Evolutionary conservation across 2,113 vertebrate genomes (phyloP).

Genomic region (Gymnogyps californianus): DNA sequence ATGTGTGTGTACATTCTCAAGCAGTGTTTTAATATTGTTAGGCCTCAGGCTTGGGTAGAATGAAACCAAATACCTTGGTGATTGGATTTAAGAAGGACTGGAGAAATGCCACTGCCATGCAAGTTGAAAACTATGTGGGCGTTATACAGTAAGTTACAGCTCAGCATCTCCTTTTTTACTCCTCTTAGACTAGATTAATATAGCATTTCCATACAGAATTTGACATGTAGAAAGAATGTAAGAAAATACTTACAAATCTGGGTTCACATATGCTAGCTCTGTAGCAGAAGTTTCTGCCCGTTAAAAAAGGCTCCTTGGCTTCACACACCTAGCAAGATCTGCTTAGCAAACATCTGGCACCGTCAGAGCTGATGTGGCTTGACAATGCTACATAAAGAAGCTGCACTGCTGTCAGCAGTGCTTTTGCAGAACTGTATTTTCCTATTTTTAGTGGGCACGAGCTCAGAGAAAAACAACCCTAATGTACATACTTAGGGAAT

Average conservation of each 20-base stretch:
- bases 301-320: not conserved
- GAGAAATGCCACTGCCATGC: constrained; percentile 72
- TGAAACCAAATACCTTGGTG: constrained; percentile 94
- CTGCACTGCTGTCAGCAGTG: not conserved
- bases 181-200: not conserved
- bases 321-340: not conserved
- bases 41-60: constrained; percentile 91
- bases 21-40: constrained; percentile 65
- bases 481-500: not conserved
- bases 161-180: not conserved
- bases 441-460: not conserved
- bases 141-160: constrained; percentile 89
- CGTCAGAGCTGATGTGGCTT: not conserved
- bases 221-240: not conserved
- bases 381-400: not conserved
- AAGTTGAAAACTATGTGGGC: constrained; percentile 88
- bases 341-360: not conserved
- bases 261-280: not conserved
- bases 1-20: constrained; percentile 38
- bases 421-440: constrained; percentile 24
- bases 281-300: not conserved
- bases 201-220: not conserved
- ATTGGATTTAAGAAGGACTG: constrained; percentile 94
- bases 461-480: constrained; percentile 8
- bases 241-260: not conserved